phyloP scores from a whole-genome alignment of 2,113 vertebrate species.

The Addax nasomaculatus region DNA sequence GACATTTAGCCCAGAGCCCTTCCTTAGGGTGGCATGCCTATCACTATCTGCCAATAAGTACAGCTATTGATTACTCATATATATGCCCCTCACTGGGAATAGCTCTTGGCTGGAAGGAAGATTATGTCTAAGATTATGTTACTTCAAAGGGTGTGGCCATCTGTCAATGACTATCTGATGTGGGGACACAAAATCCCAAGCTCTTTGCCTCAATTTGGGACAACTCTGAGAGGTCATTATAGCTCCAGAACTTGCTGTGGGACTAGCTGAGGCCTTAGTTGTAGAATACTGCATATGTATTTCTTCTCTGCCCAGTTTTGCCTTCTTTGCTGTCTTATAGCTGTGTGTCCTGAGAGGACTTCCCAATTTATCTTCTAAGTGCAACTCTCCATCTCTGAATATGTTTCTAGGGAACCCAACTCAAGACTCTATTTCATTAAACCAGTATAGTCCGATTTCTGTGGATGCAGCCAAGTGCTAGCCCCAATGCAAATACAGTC shows the following conservation, averaged over 20 bases:
- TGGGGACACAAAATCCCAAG: background rate
- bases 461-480: background rate
- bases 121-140: background rate
- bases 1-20: background rate
- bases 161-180: background rate
- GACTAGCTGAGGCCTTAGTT: background rate
- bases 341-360: background rate
- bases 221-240: background rate
- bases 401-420: background rate
- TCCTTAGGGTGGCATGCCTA: background rate
- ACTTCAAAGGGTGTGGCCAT: background rate
- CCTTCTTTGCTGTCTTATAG: background rate
- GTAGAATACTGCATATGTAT: background rate
- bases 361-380: background rate
- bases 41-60: background rate
- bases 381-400: background rate
- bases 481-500: background rate
- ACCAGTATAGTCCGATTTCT: background rate
- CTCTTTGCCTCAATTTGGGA: background rate
- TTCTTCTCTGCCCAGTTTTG: background rate
- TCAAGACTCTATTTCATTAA: background rate
- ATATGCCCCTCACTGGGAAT: background rate
- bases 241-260: background rate
- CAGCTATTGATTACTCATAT: background rate
- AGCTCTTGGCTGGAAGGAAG: background rate